These are phyloP conservation scores for Neotoxoptera formosana DNA, from an alignment of 1,140 invertebrate genomes.

Conservation along the genomic window DNA sequence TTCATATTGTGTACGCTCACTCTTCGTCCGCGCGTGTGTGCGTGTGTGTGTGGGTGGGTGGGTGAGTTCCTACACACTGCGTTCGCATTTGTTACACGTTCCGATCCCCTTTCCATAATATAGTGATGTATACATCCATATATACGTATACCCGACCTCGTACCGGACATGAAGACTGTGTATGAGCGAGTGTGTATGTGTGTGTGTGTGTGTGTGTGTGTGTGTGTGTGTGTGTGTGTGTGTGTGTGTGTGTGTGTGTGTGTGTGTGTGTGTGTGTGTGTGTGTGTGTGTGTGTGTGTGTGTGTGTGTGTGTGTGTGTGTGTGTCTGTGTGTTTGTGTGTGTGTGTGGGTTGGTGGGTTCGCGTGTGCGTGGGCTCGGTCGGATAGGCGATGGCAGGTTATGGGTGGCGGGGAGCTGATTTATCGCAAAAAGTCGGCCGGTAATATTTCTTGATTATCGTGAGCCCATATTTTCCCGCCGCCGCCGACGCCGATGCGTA, in stretches of 20 bases:
- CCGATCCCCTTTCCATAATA: neutral
- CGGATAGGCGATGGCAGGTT: neutral
- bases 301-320: no score
- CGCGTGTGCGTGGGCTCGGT: neutral
- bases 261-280: neutral
- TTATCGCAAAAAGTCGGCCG: constrained; percentile 48
- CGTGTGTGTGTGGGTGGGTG: neutral
- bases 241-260: neutral
- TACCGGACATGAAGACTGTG: neutral
- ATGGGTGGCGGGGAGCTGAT: neutral
- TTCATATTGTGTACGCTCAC: constrained; percentile 28
- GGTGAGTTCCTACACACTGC: neutral
- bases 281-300: neutral
- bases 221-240: no score
- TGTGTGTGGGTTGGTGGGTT: neutral
- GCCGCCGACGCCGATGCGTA: constrained; percentile 20
- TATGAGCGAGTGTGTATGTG: neutral
- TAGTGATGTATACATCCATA: neutral
- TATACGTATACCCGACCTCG: neutral
- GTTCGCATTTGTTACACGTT: constrained; percentile 28
- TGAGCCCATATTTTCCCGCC: constrained; percentile 29
- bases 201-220: neutral
- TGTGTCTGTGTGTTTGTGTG: no score
- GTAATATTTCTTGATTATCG: constrained; percentile 52
- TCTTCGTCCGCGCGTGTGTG: neutral